Evolutionary conservation across 2,888 invertebrate genomes (phyloP).

Genomic region (Linyphia triangularis): DNA sequence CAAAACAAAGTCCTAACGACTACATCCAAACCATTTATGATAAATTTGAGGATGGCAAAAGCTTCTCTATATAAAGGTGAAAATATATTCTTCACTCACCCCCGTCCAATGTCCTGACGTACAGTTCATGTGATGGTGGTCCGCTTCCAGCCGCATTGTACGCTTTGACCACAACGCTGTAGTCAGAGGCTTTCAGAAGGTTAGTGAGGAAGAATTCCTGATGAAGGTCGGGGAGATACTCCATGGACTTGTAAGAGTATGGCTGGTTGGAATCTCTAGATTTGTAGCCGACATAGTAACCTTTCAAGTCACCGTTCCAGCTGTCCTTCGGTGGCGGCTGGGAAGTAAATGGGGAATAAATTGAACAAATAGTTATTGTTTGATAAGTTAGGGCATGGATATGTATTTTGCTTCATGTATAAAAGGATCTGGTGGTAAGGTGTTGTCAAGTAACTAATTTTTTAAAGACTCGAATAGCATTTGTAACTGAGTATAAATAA

Average conservation of each 20-base stretch:
- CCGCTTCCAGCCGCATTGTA: conserved; percentile 75
- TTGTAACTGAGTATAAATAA: no score
- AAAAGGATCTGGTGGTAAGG: no score
- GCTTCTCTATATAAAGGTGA: no score
- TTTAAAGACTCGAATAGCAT: no score
- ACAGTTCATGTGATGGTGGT: conserved; percentile 74
- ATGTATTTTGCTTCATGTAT: no score
- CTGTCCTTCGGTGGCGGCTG: conserved; percentile 75
- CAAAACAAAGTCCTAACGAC: no score
- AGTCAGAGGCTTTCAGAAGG: conserved; percentile 71
- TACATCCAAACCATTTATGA: no score
- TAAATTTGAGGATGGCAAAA: no score
- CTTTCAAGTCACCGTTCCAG: conserved; percentile 75
- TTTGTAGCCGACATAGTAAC: conserved; percentile 75
- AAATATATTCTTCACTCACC: no score
- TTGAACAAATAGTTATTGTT: no score
- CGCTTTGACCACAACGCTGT: conserved; percentile 75
- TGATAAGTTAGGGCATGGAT: no score
- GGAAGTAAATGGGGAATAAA: background rate
- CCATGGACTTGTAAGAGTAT: conserved; percentile 75
- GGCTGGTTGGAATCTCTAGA: conserved; percentile 72
- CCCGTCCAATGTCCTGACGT: conserved; percentile 74
- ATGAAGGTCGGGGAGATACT: conserved; percentile 64
- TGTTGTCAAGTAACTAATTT: no score
- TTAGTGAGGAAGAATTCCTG: conserved; percentile 74